Evolutionary conservation across 2,113 vertebrate genomes (phyloP).

Genomic region (Cinclus mexicanus): DNA sequence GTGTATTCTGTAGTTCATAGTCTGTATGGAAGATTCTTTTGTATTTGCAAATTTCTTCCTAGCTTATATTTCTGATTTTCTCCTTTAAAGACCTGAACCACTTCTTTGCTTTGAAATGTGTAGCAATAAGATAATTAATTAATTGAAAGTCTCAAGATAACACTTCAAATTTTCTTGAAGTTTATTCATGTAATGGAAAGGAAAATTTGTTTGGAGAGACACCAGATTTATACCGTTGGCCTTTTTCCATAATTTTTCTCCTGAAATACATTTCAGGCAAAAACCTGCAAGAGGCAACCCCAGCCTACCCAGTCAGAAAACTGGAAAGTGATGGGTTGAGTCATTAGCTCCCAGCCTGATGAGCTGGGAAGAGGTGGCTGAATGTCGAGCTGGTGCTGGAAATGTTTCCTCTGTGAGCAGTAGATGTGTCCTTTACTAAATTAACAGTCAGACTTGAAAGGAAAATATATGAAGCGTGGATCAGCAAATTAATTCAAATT

Average conservation of each 20-base stretch:
- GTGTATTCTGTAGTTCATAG: neutral
- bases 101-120: neutral
- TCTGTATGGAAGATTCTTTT: neutral
- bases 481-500: conserved; percentile 36
- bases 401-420: neutral
- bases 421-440: conserved; percentile 5
- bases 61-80: neutral
- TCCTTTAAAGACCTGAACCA: neutral
- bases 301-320: neutral
- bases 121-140: neutral
- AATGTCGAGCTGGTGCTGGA: neutral
- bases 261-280: neutral
- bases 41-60: neutral
- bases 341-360: neutral
- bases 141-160: neutral
- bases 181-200: neutral
- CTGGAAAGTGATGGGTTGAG: neutral
- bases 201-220: neutral
- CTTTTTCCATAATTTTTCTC: neutral
- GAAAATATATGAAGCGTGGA: conserved; percentile 12
- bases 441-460: conserved; percentile 32
- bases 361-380: neutral
- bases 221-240: neutral
- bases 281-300: neutral
- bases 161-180: neutral